Evolutionary conservation across 2,113 vertebrate species (phyloP), one percentile per base, ranked within the genome.

Genomic region (Agelaius tricolor): DNA sequence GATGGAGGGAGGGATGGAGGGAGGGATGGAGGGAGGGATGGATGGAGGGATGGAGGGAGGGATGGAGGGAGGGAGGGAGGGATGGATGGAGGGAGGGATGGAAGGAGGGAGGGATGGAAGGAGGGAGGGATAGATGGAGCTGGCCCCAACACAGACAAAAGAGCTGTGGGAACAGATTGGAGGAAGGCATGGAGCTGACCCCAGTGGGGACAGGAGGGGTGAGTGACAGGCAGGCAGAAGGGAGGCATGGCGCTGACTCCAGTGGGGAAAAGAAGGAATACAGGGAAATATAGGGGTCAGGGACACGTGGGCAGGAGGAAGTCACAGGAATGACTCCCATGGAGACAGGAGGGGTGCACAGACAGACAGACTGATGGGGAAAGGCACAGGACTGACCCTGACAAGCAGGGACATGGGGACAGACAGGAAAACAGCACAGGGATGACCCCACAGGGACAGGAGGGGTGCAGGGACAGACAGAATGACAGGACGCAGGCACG

Each of bases 401-500:
- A 46, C 17, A 39, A 33, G 41, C n/a, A 57, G 31, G 26, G 31
- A 71, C 44, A 83, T 12, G 19, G 15, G 31, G 15, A 62, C 26
- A 52, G 31, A 24, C 55, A 71, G n/a, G 41, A 65, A 26, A 44
- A 63, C 0, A 1, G 49, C 59, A 65, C 19, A 28, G 28, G 51
- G 28, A 39, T 33, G n/a, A 73, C 13, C 9, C 27, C 21, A 37
- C 21, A 30, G 35, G 66, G 44, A 49, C 30, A 69, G n/a, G 7
- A 74, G 18, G 59, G 6, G 4, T 47, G 41, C n/a, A 65, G 59
- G 22, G 35, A 59, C 43, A 39, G 57, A 37, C 12, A 47, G 9
- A 49, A 33, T 9, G 20, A 71, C 21, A 43, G 33, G 43, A 58
- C 0, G 0, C 22, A 52, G 30, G 8, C 52, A 68, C 14, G 23